A percentile compares a stretch with the other conserved stretches of the same genome.
These are phyloP conservation scores for Enoplosus armatus DNA, from an alignment of 2,797 vertebrate species.

Conservation along the genomic window DNA sequence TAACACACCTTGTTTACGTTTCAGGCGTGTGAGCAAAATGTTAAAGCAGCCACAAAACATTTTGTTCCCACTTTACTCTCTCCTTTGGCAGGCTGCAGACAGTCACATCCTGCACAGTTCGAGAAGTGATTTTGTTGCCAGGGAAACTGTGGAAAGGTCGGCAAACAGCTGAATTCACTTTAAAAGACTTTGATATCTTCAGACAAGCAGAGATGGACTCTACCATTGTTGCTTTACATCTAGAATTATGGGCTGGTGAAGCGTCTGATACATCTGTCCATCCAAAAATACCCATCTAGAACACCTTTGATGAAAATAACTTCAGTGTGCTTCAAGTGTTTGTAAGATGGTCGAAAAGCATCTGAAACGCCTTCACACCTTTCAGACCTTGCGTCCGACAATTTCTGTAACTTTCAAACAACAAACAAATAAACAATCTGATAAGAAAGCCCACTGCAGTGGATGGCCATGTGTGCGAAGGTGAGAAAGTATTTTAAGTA, in stretches of 20 bases:
- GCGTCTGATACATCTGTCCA: neutral
- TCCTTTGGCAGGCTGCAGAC: constrained; percentile 4
- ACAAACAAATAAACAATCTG: neutral
- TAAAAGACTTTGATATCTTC: constrained; percentile 36
- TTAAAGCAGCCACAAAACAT: neutral
- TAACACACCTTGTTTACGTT: constrained; percentile 9
- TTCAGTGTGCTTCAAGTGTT: neutral
- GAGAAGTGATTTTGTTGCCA: constrained; percentile 60
- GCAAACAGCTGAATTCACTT: constrained; percentile 64
- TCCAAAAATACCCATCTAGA: neutral
- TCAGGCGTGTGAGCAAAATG: constrained; percentile 1
- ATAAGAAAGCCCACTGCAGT: neutral
- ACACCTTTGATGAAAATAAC: neutral
- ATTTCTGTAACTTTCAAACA: no score
- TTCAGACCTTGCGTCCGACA: neutral
- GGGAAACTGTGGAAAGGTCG: constrained; percentile 79
- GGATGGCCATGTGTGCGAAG: no score
- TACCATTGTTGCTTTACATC: neutral
- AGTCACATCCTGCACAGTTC: constrained; percentile 19
- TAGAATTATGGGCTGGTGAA: constrained; percentile 2
- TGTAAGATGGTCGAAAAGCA: neutral
- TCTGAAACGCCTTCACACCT: neutral
- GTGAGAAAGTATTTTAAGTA: neutral
- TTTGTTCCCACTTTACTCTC: neutral
- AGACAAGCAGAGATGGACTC: constrained; percentile 47